Evolutionary conservation across 2,888 invertebrate species (phyloP).

Genomic region (Caenorhabditis wallacei): DNA sequence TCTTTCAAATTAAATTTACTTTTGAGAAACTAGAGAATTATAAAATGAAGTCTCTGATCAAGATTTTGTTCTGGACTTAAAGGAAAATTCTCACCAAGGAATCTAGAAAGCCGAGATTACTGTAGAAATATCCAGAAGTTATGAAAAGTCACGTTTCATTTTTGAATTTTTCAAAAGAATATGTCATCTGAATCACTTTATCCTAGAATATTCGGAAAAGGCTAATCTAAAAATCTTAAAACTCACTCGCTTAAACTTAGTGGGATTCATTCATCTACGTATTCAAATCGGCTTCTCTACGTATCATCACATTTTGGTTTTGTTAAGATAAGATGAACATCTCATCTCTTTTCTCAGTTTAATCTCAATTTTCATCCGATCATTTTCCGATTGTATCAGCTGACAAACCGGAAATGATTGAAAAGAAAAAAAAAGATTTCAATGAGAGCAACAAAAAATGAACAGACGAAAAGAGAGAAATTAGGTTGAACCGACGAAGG

Average conservation of each 20-base stretch:
- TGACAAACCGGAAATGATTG: slow-evolving; percentile 53
- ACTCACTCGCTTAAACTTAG: neutral
- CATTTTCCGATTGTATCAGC: slow-evolving; percentile 46
- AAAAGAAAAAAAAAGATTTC: slow-evolving; percentile 7
- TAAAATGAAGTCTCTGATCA: too few relatives aligned
- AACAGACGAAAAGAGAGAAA: slow-evolving; percentile 16
- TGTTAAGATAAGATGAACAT: slow-evolving; percentile 32
- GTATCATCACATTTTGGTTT: slow-evolving; percentile 20
- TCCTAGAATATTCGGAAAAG: too few relatives aligned
- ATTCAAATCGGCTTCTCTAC: slow-evolving; percentile 5
- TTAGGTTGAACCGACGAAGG: slow-evolving; percentile 7
- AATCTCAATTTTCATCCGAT: slow-evolving; percentile 43
- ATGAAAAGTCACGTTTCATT: too few relatives aligned
- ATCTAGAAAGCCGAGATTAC: too few relatives aligned
- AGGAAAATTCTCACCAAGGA: too few relatives aligned
- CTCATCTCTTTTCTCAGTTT: slow-evolving; percentile 31
- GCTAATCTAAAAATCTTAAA: neutral
- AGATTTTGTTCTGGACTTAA: too few relatives aligned
- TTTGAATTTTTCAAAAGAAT: too few relatives aligned
- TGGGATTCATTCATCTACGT: neutral
- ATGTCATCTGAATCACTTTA: too few relatives aligned
- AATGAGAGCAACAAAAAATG: slow-evolving; percentile 16
- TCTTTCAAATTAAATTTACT: too few relatives aligned
- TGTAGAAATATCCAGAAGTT: too few relatives aligned
- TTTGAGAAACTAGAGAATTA: too few relatives aligned